Evolutionary conservation across 2,888 invertebrate species (phyloP).

Genomic region (Hemaris fuciformis): DNA sequence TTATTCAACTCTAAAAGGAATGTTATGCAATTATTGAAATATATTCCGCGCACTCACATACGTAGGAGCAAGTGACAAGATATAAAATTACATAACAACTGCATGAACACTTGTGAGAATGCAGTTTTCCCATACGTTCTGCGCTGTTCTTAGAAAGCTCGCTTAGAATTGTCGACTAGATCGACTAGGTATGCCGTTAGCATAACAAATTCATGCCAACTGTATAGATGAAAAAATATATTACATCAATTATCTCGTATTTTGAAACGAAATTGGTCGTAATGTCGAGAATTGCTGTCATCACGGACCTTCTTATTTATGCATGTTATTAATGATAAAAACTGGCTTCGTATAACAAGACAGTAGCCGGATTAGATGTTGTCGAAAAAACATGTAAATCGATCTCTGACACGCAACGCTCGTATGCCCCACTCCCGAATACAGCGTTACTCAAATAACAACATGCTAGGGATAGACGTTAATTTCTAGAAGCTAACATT

Average conservation of each 20-base stretch:
- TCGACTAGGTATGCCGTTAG: not conserved
- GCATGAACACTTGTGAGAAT: slow-evolving; percentile 15
- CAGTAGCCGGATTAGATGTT: slow-evolving; percentile 66
- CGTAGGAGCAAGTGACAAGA: slow-evolving; percentile 12
- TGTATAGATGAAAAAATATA: slow-evolving; percentile 13
- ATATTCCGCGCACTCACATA: not conserved
- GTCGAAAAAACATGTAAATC: slow-evolving; percentile 70
- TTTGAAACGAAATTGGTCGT: slow-evolving; percentile 39
- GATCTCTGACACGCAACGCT: slow-evolving; percentile 66
- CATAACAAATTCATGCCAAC: not conserved
- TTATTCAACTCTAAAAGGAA: not conserved
- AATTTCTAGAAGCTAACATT: not conserved
- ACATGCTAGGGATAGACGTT: not conserved
- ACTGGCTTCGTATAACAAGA: slow-evolving; percentile 51
- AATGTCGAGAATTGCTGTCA: slow-evolving; percentile 45
- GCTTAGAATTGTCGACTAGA: slow-evolving; percentile 18
- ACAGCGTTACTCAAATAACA: not conserved
- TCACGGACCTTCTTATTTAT: slow-evolving; percentile 41
- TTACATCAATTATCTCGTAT: slow-evolving; percentile 37
- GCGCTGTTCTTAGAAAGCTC: slow-evolving; percentile 17
- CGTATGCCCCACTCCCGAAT: slow-evolving; percentile 35
- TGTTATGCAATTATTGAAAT: not conserved
- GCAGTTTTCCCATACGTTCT: slow-evolving; percentile 17
- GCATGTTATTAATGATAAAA: slow-evolving; percentile 36
- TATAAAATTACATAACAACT: slow-evolving; percentile 13